Percentiles rank a stretch among this genome's conserved stretches.
Conservation (phyloP, 2,113 vertebrate species). For the Arizona elegans region DNA sequence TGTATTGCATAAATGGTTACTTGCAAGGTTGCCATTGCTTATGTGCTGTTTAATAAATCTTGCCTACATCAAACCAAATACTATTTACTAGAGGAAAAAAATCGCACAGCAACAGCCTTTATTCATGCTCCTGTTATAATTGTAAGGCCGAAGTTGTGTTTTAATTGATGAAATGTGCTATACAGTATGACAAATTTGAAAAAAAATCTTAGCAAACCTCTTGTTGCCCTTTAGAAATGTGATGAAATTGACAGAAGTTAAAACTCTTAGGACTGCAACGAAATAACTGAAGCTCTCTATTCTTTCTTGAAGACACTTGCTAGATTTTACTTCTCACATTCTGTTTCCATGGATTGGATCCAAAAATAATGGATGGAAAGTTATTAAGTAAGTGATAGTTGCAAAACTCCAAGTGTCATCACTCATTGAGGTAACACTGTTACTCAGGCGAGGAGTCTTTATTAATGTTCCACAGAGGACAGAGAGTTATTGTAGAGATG, state of each 20-base stretch:
- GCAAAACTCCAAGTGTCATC: slow-evolving; percentile 68
- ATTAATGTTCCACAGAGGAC: neutral
- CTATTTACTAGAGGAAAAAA: slow-evolving; percentile 51
- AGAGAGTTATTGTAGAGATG: neutral
- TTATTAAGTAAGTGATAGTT: slow-evolving; percentile 76
- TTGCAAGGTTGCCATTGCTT: slow-evolving; percentile 62
- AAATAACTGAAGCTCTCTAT: slow-evolving; percentile 73
- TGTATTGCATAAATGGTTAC: slow-evolving; percentile 52
- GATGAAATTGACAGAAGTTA: slow-evolving; percentile 74
- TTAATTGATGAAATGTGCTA: slow-evolving; percentile 77
- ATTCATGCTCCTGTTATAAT: slow-evolving; percentile 73
- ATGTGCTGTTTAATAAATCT: slow-evolving; percentile 56
- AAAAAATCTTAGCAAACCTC: slow-evolving; percentile 60
- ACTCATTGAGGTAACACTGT: slow-evolving; percentile 61
- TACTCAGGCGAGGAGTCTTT: slow-evolving; percentile 54
- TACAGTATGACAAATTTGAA: slow-evolving; percentile 69
- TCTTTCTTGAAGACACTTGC: slow-evolving; percentile 74
- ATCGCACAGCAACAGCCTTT: slow-evolving; percentile 66
- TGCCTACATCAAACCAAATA: slow-evolving; percentile 63
- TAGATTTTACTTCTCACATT: slow-evolving; percentile 76
- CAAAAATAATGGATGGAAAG: slow-evolving; percentile 70
- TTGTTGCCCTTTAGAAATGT: slow-evolving; percentile 76
- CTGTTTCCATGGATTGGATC: slow-evolving; percentile 74
- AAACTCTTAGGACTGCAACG: slow-evolving; percentile 70
- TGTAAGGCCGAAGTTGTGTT: slow-evolving; percentile 70